Percentiles rank a stretch among this genome's conserved stretches.
phyloP scores from a whole-genome alignment of 2,797 vertebrate species.

The Micrastur ruficollis region DNA sequence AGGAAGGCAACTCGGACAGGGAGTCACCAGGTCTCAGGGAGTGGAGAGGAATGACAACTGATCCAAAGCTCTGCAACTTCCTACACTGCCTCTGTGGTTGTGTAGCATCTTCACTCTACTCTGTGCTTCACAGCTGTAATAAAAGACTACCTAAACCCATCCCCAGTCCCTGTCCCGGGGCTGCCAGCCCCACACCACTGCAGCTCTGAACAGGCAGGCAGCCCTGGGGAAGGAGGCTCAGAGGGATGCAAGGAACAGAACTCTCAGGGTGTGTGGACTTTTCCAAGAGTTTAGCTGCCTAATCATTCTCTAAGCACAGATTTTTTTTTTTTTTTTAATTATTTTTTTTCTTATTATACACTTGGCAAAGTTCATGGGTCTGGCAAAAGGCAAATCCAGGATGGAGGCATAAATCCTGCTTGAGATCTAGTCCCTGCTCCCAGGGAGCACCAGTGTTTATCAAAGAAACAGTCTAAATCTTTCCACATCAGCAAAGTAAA shows the following conservation, averaged over 20 bases:
- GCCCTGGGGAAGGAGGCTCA: not conserved
- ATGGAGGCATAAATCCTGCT: not conserved
- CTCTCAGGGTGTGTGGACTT: not conserved
- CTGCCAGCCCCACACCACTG: not conserved
- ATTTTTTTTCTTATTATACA: not conserved
- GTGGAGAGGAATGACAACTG: not conserved
- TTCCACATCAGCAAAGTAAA: not conserved
- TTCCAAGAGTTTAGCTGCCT: not conserved
- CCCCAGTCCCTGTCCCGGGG: too few species aligned
- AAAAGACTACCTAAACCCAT: not conserved
- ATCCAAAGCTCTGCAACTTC: not conserved
- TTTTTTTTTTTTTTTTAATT: not conserved
- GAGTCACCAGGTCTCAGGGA: not conserved
- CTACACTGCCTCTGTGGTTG: not conserved
- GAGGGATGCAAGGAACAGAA: not conserved
- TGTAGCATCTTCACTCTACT: not conserved
- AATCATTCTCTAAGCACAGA: not conserved
- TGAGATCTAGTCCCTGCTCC: not conserved
- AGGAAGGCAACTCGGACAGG: not conserved
- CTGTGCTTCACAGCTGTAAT: not conserved
- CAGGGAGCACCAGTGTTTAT: not conserved
- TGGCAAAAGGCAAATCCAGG: not conserved
- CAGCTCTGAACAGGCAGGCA: not conserved
- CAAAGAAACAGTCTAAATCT: not conserved
- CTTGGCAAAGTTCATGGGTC: not conserved